Evolutionary conservation across 2,888 invertebrate species (phyloP), one percentile per base, ranked within the genome.

Genomic region (Tipula helvola): DNA sequence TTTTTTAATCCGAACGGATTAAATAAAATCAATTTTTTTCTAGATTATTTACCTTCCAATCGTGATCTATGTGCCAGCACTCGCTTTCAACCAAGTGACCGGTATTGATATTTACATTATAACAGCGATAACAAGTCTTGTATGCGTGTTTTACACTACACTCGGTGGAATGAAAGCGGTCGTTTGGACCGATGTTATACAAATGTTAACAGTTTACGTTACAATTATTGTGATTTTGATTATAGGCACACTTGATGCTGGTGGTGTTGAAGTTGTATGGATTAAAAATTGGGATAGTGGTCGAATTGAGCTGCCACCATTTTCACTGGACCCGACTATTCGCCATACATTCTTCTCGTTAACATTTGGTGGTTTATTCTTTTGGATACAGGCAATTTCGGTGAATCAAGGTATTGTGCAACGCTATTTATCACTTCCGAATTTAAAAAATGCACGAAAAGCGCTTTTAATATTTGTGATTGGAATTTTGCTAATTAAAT

Each of bases 381-480:
- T 96, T 86, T 96, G 95, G 89, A 96, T 95, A 94, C 91, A 96
- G 7, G 95, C 96, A 90, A 93, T 95, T 8, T 94, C 95, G 1
- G 95, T 96, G 7, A 97, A 96, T 91, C 97, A 97, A 90, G 95
- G 95, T 18, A 96, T 97, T 94, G 94, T 97, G 10, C 97, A 97
- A 90, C 93, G 97, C 87, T 96, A 96, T 89, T 92, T 97, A 86
- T 94, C 96, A 0, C 91, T 97, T 83, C 96, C 96, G 0, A 94
- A 93, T 5, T 90, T 96, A 39, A 92, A 92, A 87, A 39, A 39
- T 5, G 84, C 84, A 2, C 84, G 84, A 2, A 84, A 84, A 16
- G 84, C 84, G 39, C 10, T 96, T 87, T 93, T 95, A 90, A 89
- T 94, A 28, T 96, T 95, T 88, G 93, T 94, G 84, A 89, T 94